Evolutionary conservation across 2,797 vertebrate species (phyloP).

Genomic region (Rhinella marina): DNA sequence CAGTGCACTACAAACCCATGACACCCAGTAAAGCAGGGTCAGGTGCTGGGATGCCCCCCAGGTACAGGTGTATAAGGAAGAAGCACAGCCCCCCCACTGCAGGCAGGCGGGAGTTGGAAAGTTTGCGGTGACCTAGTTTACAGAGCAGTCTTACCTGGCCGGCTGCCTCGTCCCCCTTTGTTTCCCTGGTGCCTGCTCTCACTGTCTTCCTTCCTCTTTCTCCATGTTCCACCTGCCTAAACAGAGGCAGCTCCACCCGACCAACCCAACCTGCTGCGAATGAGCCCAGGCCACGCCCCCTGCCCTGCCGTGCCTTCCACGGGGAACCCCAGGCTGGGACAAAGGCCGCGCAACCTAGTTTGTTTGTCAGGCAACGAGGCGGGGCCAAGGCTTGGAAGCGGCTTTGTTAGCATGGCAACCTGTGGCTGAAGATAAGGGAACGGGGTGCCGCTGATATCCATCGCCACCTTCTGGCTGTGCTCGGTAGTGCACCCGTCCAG

Average conservation of each 20-base stretch:
- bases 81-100: not conserved
- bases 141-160: conserved; percentile 31
- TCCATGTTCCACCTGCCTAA: conserved; percentile 59
- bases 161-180: conserved; percentile 12
- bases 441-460: not conserved
- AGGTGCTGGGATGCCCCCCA: not conserved
- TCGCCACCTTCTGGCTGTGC: conserved; percentile 27
- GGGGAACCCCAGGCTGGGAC: conserved; percentile 38
- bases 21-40: not conserved
- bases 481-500: not conserved
- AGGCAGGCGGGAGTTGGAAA: conserved; percentile 1
- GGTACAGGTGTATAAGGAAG: not conserved
- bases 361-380: conserved; percentile 43
- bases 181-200: conserved; percentile 6
- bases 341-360: conserved; percentile 58
- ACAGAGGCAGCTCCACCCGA: conserved; percentile 39
- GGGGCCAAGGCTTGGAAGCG: conserved; percentile 44
- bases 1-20: too few species aligned
- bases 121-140: conserved; percentile 11
- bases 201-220: conserved; percentile 54
- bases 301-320: conserved; percentile 29
- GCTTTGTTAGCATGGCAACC: conserved; percentile 62
- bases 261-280: conserved; percentile 60
- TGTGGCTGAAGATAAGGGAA: conserved; percentile 18
- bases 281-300: conserved; percentile 41